Evolutionary conservation across 1,140 invertebrate genomes (phyloP), one percentile per base, ranked within the genome.

Genomic region (Aphelinus certus): DNA sequence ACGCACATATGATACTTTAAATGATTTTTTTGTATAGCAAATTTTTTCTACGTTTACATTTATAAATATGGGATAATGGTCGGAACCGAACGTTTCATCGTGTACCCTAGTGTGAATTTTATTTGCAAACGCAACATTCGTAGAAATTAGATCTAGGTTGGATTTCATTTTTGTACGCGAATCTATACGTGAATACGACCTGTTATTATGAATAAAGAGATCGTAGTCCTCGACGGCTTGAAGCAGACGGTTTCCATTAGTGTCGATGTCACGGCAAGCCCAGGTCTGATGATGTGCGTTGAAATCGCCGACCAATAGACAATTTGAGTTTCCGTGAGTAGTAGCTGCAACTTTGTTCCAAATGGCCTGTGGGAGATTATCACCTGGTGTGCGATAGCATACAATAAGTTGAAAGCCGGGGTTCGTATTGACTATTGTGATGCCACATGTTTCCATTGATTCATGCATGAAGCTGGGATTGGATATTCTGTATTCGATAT

Each of bases 31-130:
- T 5, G 43, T 6, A 42, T 68, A 68, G 3, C 9, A 6, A 2
- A 46, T 7, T 46, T 43, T 68, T 43, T 2, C 9, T 7, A 42
- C 10, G 26, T 47, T 43, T 5, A 68, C 45, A 4, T 56, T 3
- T 42, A 68, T 56, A 45, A 10, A 2, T 10, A 71, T 3, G 6
- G 61, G 61, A 46, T 42, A 71, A 45, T 71, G 70, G 10, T 64
- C 70, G 1, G 70, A 63, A 26, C 61, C 70, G 7, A 42, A 57
- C 5, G 55, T 42, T 4, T 69, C 66, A 43, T 71, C 70, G 42
- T 48, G 55, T 7, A 78, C 76, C 49, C 80, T 70, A 81, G 81
- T 82, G 72, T 79, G 77, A 61, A 81, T 73, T 60, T 78, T 77
- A 63, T 56, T 5, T 2, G 51, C 49, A 43, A 67, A 7, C 7